Conservation (phyloP, 1,140 invertebrate species). For the Rhagoletis zephyria region DNA sequence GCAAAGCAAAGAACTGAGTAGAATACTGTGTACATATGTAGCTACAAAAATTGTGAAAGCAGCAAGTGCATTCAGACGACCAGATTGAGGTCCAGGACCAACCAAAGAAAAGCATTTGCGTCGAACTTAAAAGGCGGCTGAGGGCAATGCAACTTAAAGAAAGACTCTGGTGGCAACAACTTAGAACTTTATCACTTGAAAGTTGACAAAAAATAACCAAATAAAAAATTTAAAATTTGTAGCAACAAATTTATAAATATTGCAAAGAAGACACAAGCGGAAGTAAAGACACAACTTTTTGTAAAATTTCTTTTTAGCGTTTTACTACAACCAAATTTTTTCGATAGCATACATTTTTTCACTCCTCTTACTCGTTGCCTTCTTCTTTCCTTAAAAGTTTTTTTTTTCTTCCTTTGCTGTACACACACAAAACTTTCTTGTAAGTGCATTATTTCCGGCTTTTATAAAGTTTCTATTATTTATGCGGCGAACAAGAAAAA, state of each 20-base stretch:
- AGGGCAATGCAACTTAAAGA: neutral
- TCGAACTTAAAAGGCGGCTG: neutral
- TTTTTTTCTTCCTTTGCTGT: neutral
- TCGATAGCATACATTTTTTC: neutral
- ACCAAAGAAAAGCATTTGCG: neutral
- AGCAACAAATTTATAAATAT: neutral
- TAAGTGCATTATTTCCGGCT: constrained; percentile 59
- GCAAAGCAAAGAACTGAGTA: neutral
- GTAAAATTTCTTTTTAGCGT: neutral
- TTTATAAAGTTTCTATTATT: constrained; percentile 53
- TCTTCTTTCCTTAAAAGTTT: neutral
- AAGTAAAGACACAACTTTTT: neutral
- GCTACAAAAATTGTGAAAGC: neutral
- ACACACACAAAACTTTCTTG: constrained; percentile 25
- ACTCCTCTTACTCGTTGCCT: neutral
- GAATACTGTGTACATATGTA: neutral
- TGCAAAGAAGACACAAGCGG: neutral
- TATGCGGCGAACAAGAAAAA: constrained; percentile 28
- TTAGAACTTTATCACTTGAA: constrained; percentile 30
- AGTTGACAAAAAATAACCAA: constrained; percentile 13
- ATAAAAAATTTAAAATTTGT: constrained; percentile 1
- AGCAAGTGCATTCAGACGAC: neutral
- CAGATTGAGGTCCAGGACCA: neutral
- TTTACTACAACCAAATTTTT: neutral
- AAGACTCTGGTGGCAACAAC: neutral